Evolutionary conservation across 2,888 invertebrate species (phyloP).

Genomic region (Oligia strigilis): DNA sequence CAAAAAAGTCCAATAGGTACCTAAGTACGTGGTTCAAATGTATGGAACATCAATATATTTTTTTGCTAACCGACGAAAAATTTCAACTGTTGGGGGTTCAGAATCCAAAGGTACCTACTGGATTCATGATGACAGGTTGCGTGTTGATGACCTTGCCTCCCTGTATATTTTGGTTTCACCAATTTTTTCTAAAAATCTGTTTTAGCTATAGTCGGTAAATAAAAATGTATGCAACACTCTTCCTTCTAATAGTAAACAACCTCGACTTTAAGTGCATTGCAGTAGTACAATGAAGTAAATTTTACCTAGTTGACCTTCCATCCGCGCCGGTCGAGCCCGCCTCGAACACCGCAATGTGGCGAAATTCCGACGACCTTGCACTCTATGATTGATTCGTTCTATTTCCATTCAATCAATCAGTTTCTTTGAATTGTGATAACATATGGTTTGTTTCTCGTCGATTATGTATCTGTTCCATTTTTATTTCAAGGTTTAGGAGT

Average conservation of each 20-base stretch:
- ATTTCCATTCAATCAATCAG: conserved; percentile 50
- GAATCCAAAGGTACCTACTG: too few relatives aligned
- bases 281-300: conserved; percentile 47
- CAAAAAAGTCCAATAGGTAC: too few relatives aligned
- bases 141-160: too few relatives aligned
- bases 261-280: conserved; percentile 51
- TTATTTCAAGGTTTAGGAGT: conserved; percentile 6
- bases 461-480: conserved; percentile 12
- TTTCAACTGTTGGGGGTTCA: not conserved
- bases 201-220: not conserved
- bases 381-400: conserved; percentile 51
- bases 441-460: conserved; percentile 21
- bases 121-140: too few relatives aligned
- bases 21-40: too few relatives aligned
- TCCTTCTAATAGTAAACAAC: conserved; percentile 15
- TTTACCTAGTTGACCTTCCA: conserved; percentile 51
- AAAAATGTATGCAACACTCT: not conserved
- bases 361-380: conserved; percentile 53
- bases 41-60: not conserved
- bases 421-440: conserved; percentile 30
- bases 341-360: conserved; percentile 37
- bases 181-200: not conserved
- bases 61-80: not conserved
- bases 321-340: conserved; percentile 9
- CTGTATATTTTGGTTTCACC: too few relatives aligned